Evolutionary conservation across 2,797 vertebrate genomes (phyloP).

Genomic region (Acrocephalus scirpaceus): DNA sequence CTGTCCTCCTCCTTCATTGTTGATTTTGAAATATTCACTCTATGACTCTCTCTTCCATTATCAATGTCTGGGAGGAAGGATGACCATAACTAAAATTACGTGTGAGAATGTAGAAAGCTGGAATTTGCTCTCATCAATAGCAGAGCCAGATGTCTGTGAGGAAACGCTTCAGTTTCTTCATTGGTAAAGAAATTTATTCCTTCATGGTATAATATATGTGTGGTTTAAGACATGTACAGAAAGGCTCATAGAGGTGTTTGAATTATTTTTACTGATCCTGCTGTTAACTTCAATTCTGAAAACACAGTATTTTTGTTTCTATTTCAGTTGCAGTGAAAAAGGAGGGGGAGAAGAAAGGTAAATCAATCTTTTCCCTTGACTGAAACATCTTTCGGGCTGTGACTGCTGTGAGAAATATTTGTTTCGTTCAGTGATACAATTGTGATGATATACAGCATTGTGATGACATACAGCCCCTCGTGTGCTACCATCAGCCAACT

Average conservation of each 20-base stretch:
- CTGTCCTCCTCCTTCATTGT: not conserved
- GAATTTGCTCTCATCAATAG: not conserved
- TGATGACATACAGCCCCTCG: not conserved
- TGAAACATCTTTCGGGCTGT: conserved; percentile 20
- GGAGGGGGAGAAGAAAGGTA: conserved; percentile 67
- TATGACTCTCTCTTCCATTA: not conserved
- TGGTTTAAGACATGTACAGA: not conserved
- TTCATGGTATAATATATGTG: not conserved
- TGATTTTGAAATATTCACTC: not conserved
- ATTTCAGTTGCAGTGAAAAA: conserved; percentile 52
- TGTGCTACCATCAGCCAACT: not conserved
- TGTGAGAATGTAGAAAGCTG: not conserved
- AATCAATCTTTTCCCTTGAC: conserved; percentile 34
- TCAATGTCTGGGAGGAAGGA: not conserved
- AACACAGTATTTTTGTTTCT: not conserved
- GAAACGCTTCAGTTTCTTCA: not conserved
- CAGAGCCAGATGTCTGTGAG: not conserved
- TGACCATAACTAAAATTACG: not conserved
- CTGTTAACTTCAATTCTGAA: not conserved
- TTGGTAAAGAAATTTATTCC: not conserved
- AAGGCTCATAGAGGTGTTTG: not conserved
- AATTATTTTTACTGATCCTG: not conserved
- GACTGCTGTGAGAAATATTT: conserved; percentile 23
- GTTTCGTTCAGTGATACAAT: not conserved
- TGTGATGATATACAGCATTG: not conserved